Evolutionary conservation across 2,797 vertebrate genomes (phyloP), one percentile per base, ranked within the genome.

Genomic region (Lepilemur septentrionalis): DNA sequence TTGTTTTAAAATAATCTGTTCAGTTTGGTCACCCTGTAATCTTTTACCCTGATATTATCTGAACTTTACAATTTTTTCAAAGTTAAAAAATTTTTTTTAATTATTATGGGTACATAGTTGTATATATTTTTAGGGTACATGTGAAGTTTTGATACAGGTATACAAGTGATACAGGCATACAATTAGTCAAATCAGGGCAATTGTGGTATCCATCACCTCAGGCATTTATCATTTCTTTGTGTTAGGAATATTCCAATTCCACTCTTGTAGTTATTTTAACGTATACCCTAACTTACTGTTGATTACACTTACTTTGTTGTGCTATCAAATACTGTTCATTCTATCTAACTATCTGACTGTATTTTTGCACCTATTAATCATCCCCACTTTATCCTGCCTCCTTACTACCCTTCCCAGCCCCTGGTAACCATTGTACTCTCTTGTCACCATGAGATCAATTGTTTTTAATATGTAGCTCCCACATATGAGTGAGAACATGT

Each of bases 1-100:
- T 92, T 91, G 78, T 95, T 85, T 96, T 81, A 79, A 89, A 82
- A 52, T 30, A 59, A 75, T 57, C 55, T 78, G 8, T 81, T 89
- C 41, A 61, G 10, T 72, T 48, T 84, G 55, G 73, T 10, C 22
- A 59, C 15, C 35, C 35, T 8, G 10, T 15, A 69, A 11, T 85
- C 67, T 67, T 69, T 65, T 87, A 59, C 23, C 61, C 70, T 9
- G 9, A 41, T 72, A n/a, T 78, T 72, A 61, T 55, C 23, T 76
- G 86, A 52, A 17, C 14, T 70, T 57, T 78, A 61, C 7, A 18
- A 32, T n/a, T 18, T 65, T 65, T 65, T 65, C 18, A 65, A 65
- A 65, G n/a, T 65, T n/a, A n/a, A 18, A 63, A 32, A 7, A 1
- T 18, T 8, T n/a, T 18, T 48, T 46, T 1, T 11, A n/a, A 65